Evolutionary conservation across 2,797 vertebrate genomes (phyloP), one percentile per base, ranked within the genome.

Genomic region (Sarcophilus harrisii): DNA sequence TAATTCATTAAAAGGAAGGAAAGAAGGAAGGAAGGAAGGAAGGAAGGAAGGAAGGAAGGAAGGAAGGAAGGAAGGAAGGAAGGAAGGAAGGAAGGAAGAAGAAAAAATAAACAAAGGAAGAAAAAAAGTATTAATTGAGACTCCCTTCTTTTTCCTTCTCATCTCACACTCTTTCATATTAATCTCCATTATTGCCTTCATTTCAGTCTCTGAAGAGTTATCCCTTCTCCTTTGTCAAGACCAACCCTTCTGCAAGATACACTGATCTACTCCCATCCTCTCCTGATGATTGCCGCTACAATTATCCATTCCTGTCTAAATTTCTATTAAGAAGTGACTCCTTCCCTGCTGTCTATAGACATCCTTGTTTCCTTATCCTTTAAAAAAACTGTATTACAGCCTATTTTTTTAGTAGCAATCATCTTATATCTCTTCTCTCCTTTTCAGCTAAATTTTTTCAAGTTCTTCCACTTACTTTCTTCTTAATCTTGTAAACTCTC

Each of bases 41-140:
- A 5, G 60, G 4, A 32, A 14, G 60, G 0, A n/a, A 1, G 14
- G 1, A n/a, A 2, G 14, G 5, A 30, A 0, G 29, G 3, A 62
- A 3, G 60, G 0, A 62, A 4, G 60, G 5, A 62, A 4, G 60
- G 5, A 62, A 4, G 9, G 13, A 57, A 30, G 10, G 28, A 60
- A 30, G 10, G 10, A 58, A 21, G 1, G 14, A 30, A 30, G 0
- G 11, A 12, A 58, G 9, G 3, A 21, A 58, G 13, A 2, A 28
- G 30, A 4, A 3, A 13, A 60, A 29, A 3, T 27, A 60, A 29
- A 9, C 21, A 28, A 59, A 9, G 58, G 8, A 29, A 10, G 27
- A 28, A 29, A 18, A 59, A 59, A 28, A 27, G 54, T 55, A 55
- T 73, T 73, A 73, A 24, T n/a, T 73, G n/a, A 73, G n/a, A 38